Evolutionary conservation across 2,888 invertebrate species (phyloP).

Genomic region (Elysia crispata): DNA sequence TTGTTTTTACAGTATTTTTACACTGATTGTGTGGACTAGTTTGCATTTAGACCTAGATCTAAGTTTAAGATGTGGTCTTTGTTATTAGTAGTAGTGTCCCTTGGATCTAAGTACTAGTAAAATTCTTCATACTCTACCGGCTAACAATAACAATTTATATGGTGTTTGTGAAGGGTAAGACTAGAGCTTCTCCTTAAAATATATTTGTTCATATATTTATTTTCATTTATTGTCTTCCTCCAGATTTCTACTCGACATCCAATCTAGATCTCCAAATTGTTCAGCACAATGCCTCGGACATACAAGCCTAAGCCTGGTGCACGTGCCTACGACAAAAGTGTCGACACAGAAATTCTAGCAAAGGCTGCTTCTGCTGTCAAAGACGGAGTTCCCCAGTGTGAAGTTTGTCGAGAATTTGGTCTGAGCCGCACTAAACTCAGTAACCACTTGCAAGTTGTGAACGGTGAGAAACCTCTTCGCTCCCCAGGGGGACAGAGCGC

Average conservation of each 20-base stretch:
- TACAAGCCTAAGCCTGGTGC: constrained; percentile 24
- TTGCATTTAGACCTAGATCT: not conserved
- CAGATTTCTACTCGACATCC: not conserved
- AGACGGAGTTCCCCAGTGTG: constrained; percentile 3
- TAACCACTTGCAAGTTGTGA: constrained; percentile 6
- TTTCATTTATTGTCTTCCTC: not conserved
- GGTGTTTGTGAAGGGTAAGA: constrained; percentile 18
- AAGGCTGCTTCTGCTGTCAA: constrained; percentile 2
- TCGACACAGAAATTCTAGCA: not conserved
- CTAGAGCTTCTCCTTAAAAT: not conserved
- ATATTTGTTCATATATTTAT: constrained; percentile 4
- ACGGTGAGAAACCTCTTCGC: constrained; percentile 1
- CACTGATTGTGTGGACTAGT: not conserved
- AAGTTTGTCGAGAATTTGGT: constrained; percentile 6
- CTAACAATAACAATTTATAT: constrained; percentile 1
- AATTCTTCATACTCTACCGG: not conserved
- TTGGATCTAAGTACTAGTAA: too few relatives aligned
- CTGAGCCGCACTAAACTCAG: constrained; percentile 1
- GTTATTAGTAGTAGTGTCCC: not conserved
- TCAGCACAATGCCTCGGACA: constrained; percentile 15
- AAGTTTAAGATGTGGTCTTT: not conserved
- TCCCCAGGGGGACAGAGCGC: constrained; percentile 10
- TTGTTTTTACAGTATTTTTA: not conserved
- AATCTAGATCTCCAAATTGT: not conserved
- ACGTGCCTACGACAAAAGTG: constrained; percentile 16